phyloP scores from a whole-genome alignment of 2,888 invertebrate species.

The Corythucha ciliata region DNA sequence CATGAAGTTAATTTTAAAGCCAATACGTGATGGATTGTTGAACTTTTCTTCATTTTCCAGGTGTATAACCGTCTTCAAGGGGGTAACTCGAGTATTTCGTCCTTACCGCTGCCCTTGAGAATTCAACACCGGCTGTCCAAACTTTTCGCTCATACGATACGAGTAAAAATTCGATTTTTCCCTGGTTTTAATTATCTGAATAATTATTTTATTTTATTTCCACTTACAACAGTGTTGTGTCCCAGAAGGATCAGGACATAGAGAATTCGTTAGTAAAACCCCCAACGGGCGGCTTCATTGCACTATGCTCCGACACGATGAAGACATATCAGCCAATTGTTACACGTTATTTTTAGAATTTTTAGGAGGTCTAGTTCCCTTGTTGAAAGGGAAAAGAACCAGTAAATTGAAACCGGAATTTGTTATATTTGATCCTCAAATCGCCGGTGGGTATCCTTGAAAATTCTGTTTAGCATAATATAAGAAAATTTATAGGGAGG shows the following conservation, averaged over 20 bases:
- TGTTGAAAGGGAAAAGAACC: slow-evolving; percentile 88
- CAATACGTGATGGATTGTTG: background rate
- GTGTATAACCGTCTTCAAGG: slow-evolving; percentile 32
- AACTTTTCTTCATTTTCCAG: slow-evolving; percentile 41
- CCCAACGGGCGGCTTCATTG: slow-evolving; percentile 87
- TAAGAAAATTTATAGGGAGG: too few species aligned
- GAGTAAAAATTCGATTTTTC: slow-evolving; percentile 49
- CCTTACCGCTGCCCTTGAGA: slow-evolving; percentile 74
- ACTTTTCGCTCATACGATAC: slow-evolving; percentile 86
- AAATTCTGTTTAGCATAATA: background rate
- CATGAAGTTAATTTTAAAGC: background rate
- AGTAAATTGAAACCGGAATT: slow-evolving; percentile 97
- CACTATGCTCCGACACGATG: slow-evolving; percentile 91
- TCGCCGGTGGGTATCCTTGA: slow-evolving; percentile 51
- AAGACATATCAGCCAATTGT: slow-evolving; percentile 62
- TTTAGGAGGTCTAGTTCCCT: slow-evolving; percentile 88
- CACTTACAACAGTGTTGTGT: slow-evolving; percentile 69
- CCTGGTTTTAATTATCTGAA: background rate
- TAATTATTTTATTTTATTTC: background rate
- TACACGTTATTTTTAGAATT: slow-evolving; percentile 90
- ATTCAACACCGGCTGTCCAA: slow-evolving; percentile 75
- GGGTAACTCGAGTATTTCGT: slow-evolving; percentile 28
- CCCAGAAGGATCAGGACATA: slow-evolving; percentile 75
- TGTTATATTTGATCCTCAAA: slow-evolving; percentile 90
- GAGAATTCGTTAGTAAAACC: slow-evolving; percentile 89